A percentile compares a stretch with the other conserved stretches of the same genome.
These are phyloP conservation scores for Connochaetes taurinus DNA, from an alignment of 2,113 vertebrate species.

Conservation along the genomic window DNA sequence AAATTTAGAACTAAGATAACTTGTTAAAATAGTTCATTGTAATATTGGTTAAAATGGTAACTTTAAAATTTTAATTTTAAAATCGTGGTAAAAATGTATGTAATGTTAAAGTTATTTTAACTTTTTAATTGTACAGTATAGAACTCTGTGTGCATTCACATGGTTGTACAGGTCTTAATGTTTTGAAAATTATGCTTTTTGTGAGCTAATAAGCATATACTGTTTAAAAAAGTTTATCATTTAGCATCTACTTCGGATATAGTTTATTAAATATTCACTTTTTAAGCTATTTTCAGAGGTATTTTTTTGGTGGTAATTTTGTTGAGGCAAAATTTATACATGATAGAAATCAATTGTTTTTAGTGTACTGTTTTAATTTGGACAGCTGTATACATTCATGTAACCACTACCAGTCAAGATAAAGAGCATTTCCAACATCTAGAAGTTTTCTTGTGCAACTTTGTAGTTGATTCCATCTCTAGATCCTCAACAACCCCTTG, in stretches of 20 bases:
- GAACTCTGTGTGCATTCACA: not conserved
- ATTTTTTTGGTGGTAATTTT: not conserved
- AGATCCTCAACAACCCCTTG: not conserved
- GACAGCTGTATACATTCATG: not conserved
- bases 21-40: not conserved
- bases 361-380: not conserved
- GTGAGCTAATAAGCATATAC: not conserved
- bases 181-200: not conserved
- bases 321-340: not conserved
- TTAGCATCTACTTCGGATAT: not conserved
- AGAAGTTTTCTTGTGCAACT: not conserved
- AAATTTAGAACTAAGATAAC: slow-evolving; percentile 21
- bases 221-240: not conserved
- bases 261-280: not conserved
- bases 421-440: not conserved
- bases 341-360: not conserved
- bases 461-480: not conserved
- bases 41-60: not conserved
- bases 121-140: not conserved
- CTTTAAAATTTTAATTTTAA: not conserved
- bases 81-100: not conserved
- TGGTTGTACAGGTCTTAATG: not conserved
- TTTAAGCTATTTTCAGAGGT: not conserved
- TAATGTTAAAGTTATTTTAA: slow-evolving; percentile 7
- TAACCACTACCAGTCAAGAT: not conserved